These are phyloP conservation scores for Antechinus flavipes DNA, from an alignment of 2,113 vertebrate genomes.

Conservation along the genomic window DNA sequence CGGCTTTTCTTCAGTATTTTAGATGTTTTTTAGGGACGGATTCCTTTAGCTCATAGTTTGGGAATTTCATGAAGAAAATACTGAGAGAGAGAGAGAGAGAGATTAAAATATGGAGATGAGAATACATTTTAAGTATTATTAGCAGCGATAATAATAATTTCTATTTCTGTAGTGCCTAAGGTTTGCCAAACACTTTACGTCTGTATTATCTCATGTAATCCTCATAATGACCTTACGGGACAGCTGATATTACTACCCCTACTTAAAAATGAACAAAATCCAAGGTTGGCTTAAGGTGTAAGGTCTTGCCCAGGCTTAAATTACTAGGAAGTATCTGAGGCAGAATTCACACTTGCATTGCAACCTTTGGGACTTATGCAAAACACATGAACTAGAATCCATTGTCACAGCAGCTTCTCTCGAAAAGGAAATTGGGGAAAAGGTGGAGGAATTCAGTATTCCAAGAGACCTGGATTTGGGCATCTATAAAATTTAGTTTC, in stretches of 20 bases:
- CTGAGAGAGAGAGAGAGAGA: background rate
- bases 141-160: background rate
- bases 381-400: background rate
- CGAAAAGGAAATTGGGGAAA: background rate
- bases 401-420: background rate
- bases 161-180: background rate
- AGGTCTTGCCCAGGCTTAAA: background rate
- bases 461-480: conserved; percentile 23
- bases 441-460: background rate
- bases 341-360: background rate
- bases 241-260: background rate
- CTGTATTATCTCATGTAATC: too few species aligned
- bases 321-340: background rate
- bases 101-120: background rate
- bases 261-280: background rate
- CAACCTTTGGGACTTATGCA: background rate
- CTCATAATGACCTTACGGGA: background rate
- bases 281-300: background rate
- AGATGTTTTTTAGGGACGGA: background rate
- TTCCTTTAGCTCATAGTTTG: background rate
- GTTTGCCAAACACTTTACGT: background rate
- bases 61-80: too few species aligned
- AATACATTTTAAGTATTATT: background rate
- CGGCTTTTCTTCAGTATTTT: background rate
- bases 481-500: conserved; percentile 45